A percentile compares a stretch with the other conserved stretches of the same genome.
Evolutionary conservation across 37 sponge, comb jelly and placozoan species (phyloP).

Genomic region (Lycopodina hypogea): DNA sequence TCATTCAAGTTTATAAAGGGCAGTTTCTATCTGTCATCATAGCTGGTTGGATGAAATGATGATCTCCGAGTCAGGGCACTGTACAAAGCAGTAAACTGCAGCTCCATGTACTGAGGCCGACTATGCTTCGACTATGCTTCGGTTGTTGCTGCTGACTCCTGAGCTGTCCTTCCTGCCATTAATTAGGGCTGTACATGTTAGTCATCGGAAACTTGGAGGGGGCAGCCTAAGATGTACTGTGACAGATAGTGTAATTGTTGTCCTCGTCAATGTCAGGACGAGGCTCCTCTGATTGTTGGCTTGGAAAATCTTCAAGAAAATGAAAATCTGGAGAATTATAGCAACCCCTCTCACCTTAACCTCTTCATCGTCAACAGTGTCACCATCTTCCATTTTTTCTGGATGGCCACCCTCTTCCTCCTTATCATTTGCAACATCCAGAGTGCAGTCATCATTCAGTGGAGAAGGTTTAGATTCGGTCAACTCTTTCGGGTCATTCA

Average conservation of each 20-base stretch:
- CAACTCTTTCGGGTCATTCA: not conserved
- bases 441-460: not conserved
- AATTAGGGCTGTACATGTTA: slow-evolving; percentile 34
- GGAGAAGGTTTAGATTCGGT: not conserved
- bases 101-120: not conserved
- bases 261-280: slow-evolving; percentile 11
- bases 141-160: slow-evolving; percentile 3
- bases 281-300: not conserved
- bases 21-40: no score
- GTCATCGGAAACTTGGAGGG: not conserved
- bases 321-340: not conserved
- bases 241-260: slow-evolving; percentile 60
- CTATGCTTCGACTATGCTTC: no score
- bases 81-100: no score
- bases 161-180: not conserved
- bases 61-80: no score
- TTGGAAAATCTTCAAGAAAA: not conserved
- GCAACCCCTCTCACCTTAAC: not conserved
- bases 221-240: slow-evolving; percentile 32
- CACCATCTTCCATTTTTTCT: not conserved
- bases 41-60: not conserved
- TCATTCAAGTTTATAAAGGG: no score
- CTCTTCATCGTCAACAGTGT: not conserved
- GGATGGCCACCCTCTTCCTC: not conserved
- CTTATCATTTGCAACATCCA: not conserved